Percentiles rank a stretch among this genome's conserved stretches.
These are phyloP conservation scores for Bombus confusus DNA, from an alignment of 1,140 invertebrate species.

Conservation along the genomic window DNA sequence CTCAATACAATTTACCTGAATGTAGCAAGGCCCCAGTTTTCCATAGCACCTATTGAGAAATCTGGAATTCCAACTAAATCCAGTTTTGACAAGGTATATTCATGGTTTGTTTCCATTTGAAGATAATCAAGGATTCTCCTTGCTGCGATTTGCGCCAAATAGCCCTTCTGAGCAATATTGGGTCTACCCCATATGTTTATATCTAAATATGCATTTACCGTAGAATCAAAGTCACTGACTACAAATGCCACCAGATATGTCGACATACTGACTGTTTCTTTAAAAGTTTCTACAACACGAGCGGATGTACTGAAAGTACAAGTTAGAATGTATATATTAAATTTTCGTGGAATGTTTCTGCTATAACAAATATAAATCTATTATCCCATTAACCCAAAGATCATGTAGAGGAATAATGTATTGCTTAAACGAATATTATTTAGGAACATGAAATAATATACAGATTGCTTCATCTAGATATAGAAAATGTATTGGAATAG, in stretches of 20 bases:
- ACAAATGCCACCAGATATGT: conserved; percentile 93
- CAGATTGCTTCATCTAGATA: background rate
- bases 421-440: background rate
- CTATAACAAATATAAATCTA: too few species aligned
- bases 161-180: conserved; percentile 84
- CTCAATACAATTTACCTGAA: conserved; percentile 75
- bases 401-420: too few species aligned
- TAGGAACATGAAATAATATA: background rate
- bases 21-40: conserved; percentile 85
- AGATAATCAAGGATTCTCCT: conserved; percentile 34
- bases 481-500: background rate
- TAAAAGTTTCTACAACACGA: conserved; percentile 84
- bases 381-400: too few species aligned
- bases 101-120: background rate
- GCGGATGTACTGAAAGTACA: background rate
- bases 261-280: conserved; percentile 89
- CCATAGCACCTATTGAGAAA: conserved; percentile 79
- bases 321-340: background rate
- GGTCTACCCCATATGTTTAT: conserved; percentile 83
- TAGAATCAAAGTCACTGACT: conserved; percentile 66
- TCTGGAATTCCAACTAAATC: conserved; percentile 89
- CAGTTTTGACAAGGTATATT: conserved; percentile 83
- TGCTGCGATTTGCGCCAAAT: conserved; percentile 82
- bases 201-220: background rate
- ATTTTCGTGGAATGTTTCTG: background rate